Base-by-base conservation (phyloP, 2,888 invertebrate species). In the Eupithecia exiguata region DNA sequence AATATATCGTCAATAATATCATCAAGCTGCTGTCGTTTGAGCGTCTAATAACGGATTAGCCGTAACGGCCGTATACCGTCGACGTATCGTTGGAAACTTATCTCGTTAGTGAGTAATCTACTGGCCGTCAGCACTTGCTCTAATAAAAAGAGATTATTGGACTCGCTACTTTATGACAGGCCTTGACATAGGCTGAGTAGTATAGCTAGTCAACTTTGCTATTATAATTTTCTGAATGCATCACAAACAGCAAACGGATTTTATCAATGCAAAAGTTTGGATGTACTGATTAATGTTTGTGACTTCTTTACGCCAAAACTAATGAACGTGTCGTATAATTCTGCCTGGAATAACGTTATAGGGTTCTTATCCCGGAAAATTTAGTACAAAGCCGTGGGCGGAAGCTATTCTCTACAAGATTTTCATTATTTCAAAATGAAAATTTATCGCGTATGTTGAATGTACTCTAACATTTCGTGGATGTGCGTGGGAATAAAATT, bases 31-130 rank as follows among this genome's bases (percentile, higher is more conserved):
- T n/a, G 63, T n/a, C 36, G 35, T 36, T 36, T n/a, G 18, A 36
- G 12, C 63, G 63, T 36, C 63, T 65, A 65, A 66, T 66, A 69
- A 69, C 79, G 87, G 86, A 89, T 89, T 89, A 89, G 85, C 84
- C n/a, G 36, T 65, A 38, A 40, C 49, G 49, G 49, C 10, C 49
- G 65, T 65, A 21, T 18, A 1, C 18, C 86, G 83, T 21, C 83
- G 36, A 61, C 82, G 81, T 84, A 82, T 86, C 87, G 84, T 88
- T 88, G 88, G 88, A 91, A 92, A 92, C 86, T 92, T 92, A 91
- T 90, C 92, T 92, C 88, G 88, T 92, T 92, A 92, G 87, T 84
- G 80, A 82, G 86, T 89, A 88, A 91, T 88, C 87, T 88, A 88
- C 86, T 87, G 87, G 82, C 80, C 77, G 84, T 84, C 82, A 82